These are phyloP conservation scores for Heliconius hortense DNA, from an alignment of 2,888 invertebrate species.

Conservation along the genomic window DNA sequence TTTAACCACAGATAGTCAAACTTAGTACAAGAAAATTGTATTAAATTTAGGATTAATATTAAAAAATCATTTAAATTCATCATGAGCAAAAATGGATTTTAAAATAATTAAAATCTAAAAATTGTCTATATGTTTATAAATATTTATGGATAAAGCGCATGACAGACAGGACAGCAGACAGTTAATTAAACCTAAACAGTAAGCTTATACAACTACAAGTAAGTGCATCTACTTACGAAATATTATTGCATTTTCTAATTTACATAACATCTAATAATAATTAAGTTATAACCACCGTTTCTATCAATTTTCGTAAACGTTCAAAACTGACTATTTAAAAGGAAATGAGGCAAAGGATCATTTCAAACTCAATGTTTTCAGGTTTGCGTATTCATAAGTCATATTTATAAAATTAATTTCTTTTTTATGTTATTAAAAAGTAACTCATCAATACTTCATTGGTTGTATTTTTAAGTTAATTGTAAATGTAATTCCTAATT, in stretches of 20 bases:
- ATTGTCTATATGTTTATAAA: constrained; percentile 4
- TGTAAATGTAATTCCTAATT: neutral
- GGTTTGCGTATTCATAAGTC: too few species aligned
- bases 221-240: constrained; percentile 77
- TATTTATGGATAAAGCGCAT: constrained; percentile 23
- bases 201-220: constrained; percentile 54
- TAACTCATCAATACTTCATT: neutral
- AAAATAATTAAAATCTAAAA: constrained; percentile 14
- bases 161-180: constrained; percentile 25
- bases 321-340: constrained; percentile 27
- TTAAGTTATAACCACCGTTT: constrained; percentile 50
- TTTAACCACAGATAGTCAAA: constrained; percentile 25
- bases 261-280: constrained; percentile 62
- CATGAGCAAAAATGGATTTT: neutral
- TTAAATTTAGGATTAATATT: neutral
- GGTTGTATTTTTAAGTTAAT: neutral
- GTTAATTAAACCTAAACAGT: constrained; percentile 23
- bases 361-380: too few species aligned
- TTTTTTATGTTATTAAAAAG: too few species aligned
- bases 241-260: constrained; percentile 77
- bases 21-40: neutral
- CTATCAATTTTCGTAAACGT: constrained; percentile 28
- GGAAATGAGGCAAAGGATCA: neutral
- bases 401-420: too few species aligned
- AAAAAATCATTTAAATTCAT: neutral